A percentile compares a stretch with the other conserved stretches of the same genome.
These are phyloP conservation scores for Drosophila mimetica DNA, from an alignment of 2,888 invertebrate genomes.

Conservation along the genomic window DNA sequence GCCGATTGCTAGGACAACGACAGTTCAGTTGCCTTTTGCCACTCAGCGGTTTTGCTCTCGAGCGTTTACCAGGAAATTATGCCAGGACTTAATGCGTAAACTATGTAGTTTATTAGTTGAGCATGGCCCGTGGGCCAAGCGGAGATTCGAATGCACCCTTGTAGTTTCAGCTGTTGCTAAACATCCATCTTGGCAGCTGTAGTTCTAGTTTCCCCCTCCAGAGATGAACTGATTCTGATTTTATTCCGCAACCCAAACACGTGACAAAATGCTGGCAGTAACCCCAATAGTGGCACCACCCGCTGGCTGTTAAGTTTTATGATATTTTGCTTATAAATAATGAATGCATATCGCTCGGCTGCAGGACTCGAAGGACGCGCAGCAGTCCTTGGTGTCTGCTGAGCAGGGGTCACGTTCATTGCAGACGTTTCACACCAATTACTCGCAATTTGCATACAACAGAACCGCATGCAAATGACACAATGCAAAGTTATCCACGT, in stretches of 20 bases:
- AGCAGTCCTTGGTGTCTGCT: conserved; percentile 15
- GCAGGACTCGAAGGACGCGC: not conserved
- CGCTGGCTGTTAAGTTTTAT: conserved; percentile 29
- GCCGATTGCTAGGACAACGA: conserved; percentile 46
- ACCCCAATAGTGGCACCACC: conserved; percentile 21
- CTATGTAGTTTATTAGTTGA: conserved; percentile 54
- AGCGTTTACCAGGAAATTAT: conserved; percentile 52
- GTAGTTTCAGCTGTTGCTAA: conserved; percentile 30
- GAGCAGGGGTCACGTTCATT: conserved; percentile 64
- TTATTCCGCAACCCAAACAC: conserved; percentile 52
- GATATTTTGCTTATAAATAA: conserved; percentile 68
- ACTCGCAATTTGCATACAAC: conserved; percentile 75
- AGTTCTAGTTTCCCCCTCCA: not conserved
- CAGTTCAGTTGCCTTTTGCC: conserved; percentile 61
- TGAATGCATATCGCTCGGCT: conserved; percentile 57
- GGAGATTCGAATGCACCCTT: conserved; percentile 20
- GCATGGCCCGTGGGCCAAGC: conserved; percentile 34
- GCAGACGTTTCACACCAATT: conserved; percentile 79
- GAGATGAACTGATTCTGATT: conserved; percentile 49
- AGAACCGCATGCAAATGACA: conserved; percentile 78
- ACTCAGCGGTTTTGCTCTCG: conserved; percentile 40
- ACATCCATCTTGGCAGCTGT: conserved; percentile 42
- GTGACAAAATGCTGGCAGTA: conserved; percentile 51
- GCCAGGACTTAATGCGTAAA: conserved; percentile 68
- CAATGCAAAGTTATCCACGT: conserved; percentile 57